A percentile compares a stretch with the other conserved stretches of the same genome.
Conservation (phyloP, 2,888 invertebrate genomes). For the Lycaena phlaeas region DNA sequence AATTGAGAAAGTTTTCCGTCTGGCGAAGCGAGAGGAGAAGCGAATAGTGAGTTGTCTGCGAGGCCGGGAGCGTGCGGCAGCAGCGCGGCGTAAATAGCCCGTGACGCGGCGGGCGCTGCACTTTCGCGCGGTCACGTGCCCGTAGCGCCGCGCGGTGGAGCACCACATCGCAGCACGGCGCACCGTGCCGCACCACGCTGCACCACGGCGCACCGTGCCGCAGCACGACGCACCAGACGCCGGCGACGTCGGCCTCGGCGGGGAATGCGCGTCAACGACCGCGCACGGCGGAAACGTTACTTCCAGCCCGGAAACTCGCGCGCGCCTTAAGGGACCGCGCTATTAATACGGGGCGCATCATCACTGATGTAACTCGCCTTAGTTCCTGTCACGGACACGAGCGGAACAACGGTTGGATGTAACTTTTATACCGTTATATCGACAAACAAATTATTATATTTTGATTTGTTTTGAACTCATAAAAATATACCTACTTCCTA, state of each 20-base stretch:
- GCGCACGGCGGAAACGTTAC: slow-evolving; percentile 68
- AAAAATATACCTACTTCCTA: too few relatives aligned
- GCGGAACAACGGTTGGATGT: slow-evolving; percentile 23
- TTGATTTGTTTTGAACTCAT: too few relatives aligned
- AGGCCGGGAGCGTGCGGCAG: slow-evolving; percentile 18
- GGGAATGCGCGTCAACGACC: slow-evolving; percentile 70
- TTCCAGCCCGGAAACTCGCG: slow-evolving; percentile 70
- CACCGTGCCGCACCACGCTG: too few relatives aligned
- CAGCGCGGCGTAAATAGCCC: slow-evolving; percentile 59
- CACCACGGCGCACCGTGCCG: too few relatives aligned
- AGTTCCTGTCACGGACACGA: slow-evolving; percentile 31
- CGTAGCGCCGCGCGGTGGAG: slow-evolving; percentile 52
- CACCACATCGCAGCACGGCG: too few relatives aligned
- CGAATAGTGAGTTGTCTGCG: slow-evolving; percentile 12
- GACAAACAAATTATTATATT: too few relatives aligned
- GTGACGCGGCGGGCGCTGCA: slow-evolving; percentile 68
- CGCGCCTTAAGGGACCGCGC: slow-evolving; percentile 66
- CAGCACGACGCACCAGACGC: too few relatives aligned
- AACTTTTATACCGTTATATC: too few relatives aligned
- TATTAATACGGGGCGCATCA: slow-evolving; percentile 60
- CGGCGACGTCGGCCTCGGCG: slow-evolving; percentile 55
- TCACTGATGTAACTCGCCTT: slow-evolving; percentile 43
- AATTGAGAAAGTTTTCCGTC: too few relatives aligned
- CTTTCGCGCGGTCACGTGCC: slow-evolving; percentile 67
- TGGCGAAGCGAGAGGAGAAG: slow-evolving; percentile 9